Evolutionary conservation across 1,140 invertebrate genomes (phyloP).

Genomic region (Caerostris darwini): DNA sequence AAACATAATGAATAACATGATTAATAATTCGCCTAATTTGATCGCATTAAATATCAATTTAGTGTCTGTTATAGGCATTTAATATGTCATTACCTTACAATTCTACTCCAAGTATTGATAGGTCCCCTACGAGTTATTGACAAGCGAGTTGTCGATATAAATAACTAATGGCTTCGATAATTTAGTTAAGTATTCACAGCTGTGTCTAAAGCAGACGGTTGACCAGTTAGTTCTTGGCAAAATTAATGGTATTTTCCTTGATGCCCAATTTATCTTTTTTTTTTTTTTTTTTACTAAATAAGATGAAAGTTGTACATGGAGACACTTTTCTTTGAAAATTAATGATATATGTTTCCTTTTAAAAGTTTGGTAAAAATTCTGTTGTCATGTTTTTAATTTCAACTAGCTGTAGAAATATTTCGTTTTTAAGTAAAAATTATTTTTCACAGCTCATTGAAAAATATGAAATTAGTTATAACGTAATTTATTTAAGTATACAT

Average conservation of each 20-base stretch:
- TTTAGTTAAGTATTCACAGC: background rate
- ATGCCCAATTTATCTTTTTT: background rate
- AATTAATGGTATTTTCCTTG: background rate
- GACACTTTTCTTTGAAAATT: too few relatives aligned
- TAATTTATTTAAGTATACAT: too few relatives aligned
- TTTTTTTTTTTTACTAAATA: too few relatives aligned
- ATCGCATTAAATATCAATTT: background rate
- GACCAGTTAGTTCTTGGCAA: background rate
- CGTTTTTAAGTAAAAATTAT: too few relatives aligned
- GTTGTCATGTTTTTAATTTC: too few relatives aligned
- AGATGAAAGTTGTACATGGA: too few relatives aligned
- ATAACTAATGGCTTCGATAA: background rate
- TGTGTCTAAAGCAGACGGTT: background rate
- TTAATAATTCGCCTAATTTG: background rate
- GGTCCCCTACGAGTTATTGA: background rate
- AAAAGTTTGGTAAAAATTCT: too few relatives aligned
- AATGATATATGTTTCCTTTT: too few relatives aligned
- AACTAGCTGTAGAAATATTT: too few relatives aligned
- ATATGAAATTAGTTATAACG: too few relatives aligned
- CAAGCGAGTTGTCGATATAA: background rate
- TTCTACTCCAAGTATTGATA: background rate
- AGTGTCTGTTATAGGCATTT: background rate
- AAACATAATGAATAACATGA: background rate
- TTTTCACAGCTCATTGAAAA: too few relatives aligned
- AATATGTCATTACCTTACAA: background rate